A percentile compares a stretch with the other conserved stretches of the same genome.
These are phyloP conservation scores for Brachypteracias leptosomus DNA, from an alignment of 2,113 vertebrate genomes.

Conservation along the genomic window DNA sequence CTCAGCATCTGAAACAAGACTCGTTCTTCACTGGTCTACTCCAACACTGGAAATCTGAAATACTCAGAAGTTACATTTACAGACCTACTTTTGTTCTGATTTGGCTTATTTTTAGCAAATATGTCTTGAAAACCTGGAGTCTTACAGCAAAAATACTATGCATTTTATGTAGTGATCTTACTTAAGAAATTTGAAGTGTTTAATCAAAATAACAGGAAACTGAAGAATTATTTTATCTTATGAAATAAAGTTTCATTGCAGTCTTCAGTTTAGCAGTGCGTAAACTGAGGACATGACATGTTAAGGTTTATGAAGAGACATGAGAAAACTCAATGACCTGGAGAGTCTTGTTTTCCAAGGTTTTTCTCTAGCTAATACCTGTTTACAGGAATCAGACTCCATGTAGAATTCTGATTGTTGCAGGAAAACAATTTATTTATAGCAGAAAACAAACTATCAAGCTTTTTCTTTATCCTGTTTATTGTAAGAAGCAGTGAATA, in stretches of 20 bases:
- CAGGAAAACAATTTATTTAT: conserved; percentile 22
- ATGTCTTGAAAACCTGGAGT: neutral
- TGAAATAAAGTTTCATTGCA: neutral
- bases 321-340: neutral
- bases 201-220: neutral
- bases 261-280: neutral
- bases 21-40: neutral
- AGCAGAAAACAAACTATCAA: neutral
- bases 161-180: neutral
- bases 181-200: neutral
- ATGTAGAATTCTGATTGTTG: neutral
- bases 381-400: neutral
- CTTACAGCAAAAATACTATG: neutral
- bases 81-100: neutral
- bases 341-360: neutral
- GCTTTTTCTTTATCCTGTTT: neutral
- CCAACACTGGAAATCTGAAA: neutral
- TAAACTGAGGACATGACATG: neutral
- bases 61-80: neutral
- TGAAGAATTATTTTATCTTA: neutral
- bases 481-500: neutral
- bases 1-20: neutral
- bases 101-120: neutral
- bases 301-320: neutral
- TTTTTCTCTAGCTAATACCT: neutral